Evolutionary conservation across 1,140 invertebrate species (phyloP).

Genomic region (Globodera ellingtonae): DNA sequence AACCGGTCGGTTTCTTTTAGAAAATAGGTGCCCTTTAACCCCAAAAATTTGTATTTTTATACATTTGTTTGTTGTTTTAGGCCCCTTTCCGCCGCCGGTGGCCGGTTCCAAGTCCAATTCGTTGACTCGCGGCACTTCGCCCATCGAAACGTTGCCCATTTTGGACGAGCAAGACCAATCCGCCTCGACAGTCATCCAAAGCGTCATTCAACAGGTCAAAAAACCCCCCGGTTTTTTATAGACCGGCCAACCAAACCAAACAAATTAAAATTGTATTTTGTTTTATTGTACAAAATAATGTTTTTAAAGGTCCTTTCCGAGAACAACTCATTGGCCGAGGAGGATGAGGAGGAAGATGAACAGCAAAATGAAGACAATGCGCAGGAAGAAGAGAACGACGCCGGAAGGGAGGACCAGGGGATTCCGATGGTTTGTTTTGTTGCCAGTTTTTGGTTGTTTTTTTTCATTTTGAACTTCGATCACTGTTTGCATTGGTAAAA

Average conservation of each 20-base stretch:
- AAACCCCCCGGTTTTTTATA: neutral
- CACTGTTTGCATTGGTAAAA: no score
- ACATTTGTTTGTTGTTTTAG: slow-evolving; percentile 5
- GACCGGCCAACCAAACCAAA: neutral
- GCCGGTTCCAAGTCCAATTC: slow-evolving; percentile 56
- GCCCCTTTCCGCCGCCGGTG: slow-evolving; percentile 56
- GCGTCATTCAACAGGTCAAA: slow-evolving; percentile 61
- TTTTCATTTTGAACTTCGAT: no score
- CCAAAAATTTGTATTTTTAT: no score
- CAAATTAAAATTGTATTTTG: neutral
- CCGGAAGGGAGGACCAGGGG: neutral
- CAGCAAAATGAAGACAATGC: neutral
- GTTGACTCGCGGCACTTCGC: slow-evolving; percentile 50
- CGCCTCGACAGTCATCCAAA: slow-evolving; percentile 35
- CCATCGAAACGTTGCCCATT: slow-evolving; percentile 42
- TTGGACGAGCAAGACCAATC: slow-evolving; percentile 54
- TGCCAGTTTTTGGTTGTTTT: no score
- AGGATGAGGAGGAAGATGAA: slow-evolving; percentile 10
- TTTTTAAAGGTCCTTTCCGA: slow-evolving; percentile 36
- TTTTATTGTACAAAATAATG: neutral
- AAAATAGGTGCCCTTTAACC: neutral
- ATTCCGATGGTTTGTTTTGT: no score
- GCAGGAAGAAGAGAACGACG: slow-evolving; percentile 2
- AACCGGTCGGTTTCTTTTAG: slow-evolving; percentile 18
- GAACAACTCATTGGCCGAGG: slow-evolving; percentile 5